Evolutionary conservation across 2,888 invertebrate genomes (phyloP).

Genomic region (Brassicogethes aeneus): DNA sequence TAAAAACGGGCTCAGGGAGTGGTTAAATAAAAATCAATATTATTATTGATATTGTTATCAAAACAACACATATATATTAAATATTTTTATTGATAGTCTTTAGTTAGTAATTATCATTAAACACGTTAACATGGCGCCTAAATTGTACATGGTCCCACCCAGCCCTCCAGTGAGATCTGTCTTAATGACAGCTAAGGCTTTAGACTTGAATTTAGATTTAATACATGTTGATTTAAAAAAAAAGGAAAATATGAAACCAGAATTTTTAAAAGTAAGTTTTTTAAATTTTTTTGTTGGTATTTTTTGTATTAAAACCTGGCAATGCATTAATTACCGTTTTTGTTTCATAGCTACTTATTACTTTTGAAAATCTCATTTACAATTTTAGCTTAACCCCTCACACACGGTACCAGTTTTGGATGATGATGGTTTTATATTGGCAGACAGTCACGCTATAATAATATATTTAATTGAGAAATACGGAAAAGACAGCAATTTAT

Average conservation of each 20-base stretch:
- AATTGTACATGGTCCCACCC: not conserved
- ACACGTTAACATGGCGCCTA: too few relatives aligned
- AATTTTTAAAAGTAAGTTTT: not conserved
- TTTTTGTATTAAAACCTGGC: too few relatives aligned
- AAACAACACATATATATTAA: too few relatives aligned
- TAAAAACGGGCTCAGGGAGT: too few relatives aligned
- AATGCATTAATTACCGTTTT: too few relatives aligned
- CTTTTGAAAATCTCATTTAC: too few relatives aligned
- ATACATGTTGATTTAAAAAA: not conserved
- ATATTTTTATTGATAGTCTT: too few relatives aligned
- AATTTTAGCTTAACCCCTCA: constrained; percentile 38
- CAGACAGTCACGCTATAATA: constrained; percentile 43
- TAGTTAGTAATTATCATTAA: too few relatives aligned
- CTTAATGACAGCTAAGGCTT: not conserved
- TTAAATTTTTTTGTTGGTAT: not conserved
- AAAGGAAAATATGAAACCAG: not conserved
- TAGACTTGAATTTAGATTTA: not conserved
- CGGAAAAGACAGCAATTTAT: constrained; percentile 7
- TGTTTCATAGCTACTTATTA: too few relatives aligned
- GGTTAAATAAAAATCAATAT: too few relatives aligned
- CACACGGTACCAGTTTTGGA: constrained; percentile 32
- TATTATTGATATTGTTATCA: too few relatives aligned
- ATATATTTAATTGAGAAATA: constrained; percentile 32
- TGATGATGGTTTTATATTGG: constrained; percentile 35
- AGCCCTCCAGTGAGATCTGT: not conserved